Percentiles rank a stretch among this genome's conserved stretches.
Conservation (phyloP, 2,113 vertebrate genomes). For the Ondatra zibethicus region DNA sequence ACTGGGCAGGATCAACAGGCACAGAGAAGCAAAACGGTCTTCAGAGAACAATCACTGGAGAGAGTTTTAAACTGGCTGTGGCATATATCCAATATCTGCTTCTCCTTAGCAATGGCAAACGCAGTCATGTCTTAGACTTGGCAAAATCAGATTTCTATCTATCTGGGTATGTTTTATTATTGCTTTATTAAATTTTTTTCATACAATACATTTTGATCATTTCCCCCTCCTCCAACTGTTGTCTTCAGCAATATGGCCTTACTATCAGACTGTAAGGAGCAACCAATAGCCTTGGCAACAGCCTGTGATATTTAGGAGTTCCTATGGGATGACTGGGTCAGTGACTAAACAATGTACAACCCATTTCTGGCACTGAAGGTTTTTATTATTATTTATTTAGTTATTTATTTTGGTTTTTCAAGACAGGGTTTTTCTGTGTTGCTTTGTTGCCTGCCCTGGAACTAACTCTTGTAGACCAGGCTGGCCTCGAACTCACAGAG, state of each 20-base stretch:
- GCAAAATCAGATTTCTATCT: background rate
- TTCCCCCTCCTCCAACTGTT: background rate
- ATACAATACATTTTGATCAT: background rate
- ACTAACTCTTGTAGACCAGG: no score
- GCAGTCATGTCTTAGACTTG: background rate
- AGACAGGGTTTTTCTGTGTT: no score
- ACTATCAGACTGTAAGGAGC: background rate
- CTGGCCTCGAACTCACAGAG: no score
- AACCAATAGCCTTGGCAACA: background rate
- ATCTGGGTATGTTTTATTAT: background rate
- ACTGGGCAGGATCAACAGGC: background rate
- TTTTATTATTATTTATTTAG: no score
- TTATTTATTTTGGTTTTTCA: no score
- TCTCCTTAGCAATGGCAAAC: conserved; percentile 51
- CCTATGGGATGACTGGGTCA: no score
- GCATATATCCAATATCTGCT: conserved; percentile 46
- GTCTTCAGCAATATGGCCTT: background rate
- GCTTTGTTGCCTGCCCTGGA: no score
- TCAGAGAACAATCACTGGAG: background rate
- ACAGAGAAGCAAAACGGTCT: background rate
- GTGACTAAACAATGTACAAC: background rate
- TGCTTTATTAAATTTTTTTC: background rate
- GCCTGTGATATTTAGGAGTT: background rate
- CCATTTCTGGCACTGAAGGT: background rate
- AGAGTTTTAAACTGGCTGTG: background rate